These are phyloP conservation scores for Trisateles emortualis DNA, from an alignment of 2,888 invertebrate genomes.

Conservation along the genomic window DNA sequence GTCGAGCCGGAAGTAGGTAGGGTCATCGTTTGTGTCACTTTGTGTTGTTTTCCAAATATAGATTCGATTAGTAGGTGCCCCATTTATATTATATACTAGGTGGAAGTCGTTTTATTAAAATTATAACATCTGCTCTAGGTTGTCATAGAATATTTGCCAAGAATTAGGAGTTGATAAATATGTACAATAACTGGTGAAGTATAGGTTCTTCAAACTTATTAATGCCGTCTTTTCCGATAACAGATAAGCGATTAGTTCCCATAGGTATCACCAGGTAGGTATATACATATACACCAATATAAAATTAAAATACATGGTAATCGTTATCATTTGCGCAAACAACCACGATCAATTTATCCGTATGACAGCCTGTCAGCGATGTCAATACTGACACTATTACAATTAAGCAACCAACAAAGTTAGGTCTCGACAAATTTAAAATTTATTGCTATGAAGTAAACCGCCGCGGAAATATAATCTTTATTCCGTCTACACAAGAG, in stretches of 20 bases:
- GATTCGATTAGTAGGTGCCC: constrained; percentile 51
- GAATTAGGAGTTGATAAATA: constrained; percentile 41
- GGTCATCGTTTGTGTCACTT: constrained; percentile 70
- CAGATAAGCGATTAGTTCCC: constrained; percentile 68
- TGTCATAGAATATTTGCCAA: constrained; percentile 37
- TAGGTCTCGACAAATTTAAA: constrained; percentile 70
- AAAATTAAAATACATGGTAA: constrained; percentile 81
- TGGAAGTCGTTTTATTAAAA: constrained; percentile 5
- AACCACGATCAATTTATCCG: constrained; percentile 83
- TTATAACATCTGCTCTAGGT: constrained; percentile 4
- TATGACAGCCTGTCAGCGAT: constrained; percentile 81
- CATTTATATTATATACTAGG: constrained; percentile 39
- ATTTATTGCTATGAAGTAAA: constrained; percentile 49
- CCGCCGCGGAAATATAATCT: constrained; percentile 54
- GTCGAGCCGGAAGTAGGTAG: constrained; percentile 76
- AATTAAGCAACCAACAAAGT: constrained; percentile 83
- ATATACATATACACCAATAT: constrained; percentile 46
- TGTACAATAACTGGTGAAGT: constrained; percentile 43
- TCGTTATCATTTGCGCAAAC: constrained; percentile 84
- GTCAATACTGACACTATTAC: constrained; percentile 82
- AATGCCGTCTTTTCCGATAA: constrained; percentile 43
- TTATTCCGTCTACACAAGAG: constrained; percentile 53
- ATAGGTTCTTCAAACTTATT: constrained; percentile 46
- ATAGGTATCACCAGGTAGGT: constrained; percentile 50
- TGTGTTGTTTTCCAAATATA: constrained; percentile 71